phyloP scores from a whole-genome alignment of 2,888 invertebrate genomes.

The Scrobipalpa costella region DNA sequence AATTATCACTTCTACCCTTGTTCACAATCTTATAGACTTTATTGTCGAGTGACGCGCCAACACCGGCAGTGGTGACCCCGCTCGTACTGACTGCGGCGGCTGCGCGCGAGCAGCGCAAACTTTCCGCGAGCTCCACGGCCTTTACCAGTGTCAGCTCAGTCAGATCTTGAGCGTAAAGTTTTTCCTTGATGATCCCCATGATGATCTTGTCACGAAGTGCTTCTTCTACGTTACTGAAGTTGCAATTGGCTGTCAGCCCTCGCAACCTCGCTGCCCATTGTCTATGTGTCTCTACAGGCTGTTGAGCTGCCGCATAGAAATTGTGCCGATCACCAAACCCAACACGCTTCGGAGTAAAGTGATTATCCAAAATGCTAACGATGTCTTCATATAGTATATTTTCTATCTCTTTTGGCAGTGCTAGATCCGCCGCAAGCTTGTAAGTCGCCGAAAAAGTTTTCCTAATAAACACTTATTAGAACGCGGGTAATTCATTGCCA shows the following conservation, averaged over 20 bases:
- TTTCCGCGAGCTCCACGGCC: slow-evolving; percentile 31
- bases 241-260: not conserved
- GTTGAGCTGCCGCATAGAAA: not conserved
- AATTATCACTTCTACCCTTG: not conserved
- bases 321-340: no score
- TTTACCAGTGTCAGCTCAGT: slow-evolving; percentile 27
- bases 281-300: not conserved
- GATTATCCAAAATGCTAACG: not conserved
- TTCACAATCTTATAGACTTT: no score
- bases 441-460: not conserved
- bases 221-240: slow-evolving; percentile 1
- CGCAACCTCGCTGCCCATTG: slow-evolving; percentile 15
- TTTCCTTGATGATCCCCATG: slow-evolving; percentile 1
- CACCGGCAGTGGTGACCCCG: not conserved
- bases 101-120: slow-evolving; percentile 26
- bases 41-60: not conserved
- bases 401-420: not conserved
- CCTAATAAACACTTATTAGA: no score
- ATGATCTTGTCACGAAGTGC: slow-evolving; percentile 11
- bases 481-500: no score
- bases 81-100: not conserved
- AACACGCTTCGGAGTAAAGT: slow-evolving; percentile 1
- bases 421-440: not conserved
- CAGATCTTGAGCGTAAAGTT: not conserved
- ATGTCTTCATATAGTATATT: not conserved